Base-by-base conservation (phyloP, 2,888 invertebrate species). In the Eupithecia abbreviata region DNA sequence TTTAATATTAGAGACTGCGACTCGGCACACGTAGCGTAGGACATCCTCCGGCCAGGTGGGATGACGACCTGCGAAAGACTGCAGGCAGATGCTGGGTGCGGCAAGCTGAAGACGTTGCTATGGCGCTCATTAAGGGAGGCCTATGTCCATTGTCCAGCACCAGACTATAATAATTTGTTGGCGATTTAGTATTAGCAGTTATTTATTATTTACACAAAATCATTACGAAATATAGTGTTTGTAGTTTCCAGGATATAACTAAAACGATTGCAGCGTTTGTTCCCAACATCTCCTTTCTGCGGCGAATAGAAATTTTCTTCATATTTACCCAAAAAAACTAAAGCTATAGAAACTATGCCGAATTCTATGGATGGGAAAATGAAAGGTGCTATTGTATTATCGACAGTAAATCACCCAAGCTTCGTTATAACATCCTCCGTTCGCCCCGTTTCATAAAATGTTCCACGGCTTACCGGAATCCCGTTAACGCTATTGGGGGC, bases 401-500 rank as follows among this genome's bases (percentile, higher is more conserved):
- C 30, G 62, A 62, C 51, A 9, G 42, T 62, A 72, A 76, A 74
- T 72, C 71, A 71, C 71, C 67, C 68, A 62, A 74, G 68, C 58
- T 71, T 67, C 58, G 62, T 47, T 62, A 68, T 62, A 49, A 74
- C 68, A 74, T 69, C 69, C 68, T 74, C 71, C 69, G 79, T 77
- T n/a, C 73, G 77, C 76, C 74, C 76, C 77, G 74, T 79, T 81
- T 78, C 84, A 82, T 81, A 79, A 79, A 76, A 80, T 74, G 80
- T 84, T 79, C 74, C 83, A 75, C 76, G 80, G 75, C 82, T 83
- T 84, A 85, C 78, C 78, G 76, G 77, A 90, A 91, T 91, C 91
- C 90, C 86, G 89, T 91, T 91, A 91, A 83, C 83, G 85, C 85
- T 90, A 92, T 91, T 89, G 90, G 87, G 91, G 90, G 87, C 91